These are phyloP conservation scores for Caenorhabditis afra DNA, from an alignment of 2,888 invertebrate genomes.

Conservation along the genomic window DNA sequence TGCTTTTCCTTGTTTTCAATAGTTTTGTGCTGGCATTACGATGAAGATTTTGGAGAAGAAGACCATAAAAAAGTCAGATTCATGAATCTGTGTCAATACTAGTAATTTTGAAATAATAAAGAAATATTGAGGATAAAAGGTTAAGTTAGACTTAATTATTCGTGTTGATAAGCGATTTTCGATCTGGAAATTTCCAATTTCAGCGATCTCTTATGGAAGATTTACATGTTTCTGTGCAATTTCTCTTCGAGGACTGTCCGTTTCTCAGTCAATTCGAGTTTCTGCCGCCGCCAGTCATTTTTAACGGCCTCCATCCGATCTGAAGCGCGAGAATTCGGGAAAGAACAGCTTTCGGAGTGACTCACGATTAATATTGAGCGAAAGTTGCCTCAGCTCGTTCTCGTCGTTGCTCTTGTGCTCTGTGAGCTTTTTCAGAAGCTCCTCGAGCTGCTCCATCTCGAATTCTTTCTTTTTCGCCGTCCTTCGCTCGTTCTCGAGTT, in stretches of 20 bases:
- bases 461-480: neutral
- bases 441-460: conserved; percentile 19
- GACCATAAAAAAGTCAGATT: too few relatives aligned
- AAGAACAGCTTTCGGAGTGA: neutral
- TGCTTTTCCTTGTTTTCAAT: neutral
- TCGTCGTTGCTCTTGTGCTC: neutral
- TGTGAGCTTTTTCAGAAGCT: neutral
- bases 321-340: neutral
- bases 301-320: conserved; percentile 2
- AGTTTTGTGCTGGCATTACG: neutral
- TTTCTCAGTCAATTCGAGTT: neutral
- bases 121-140: too few relatives aligned
- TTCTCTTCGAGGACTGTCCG: neutral
- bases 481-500: neutral
- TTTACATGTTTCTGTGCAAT: neutral
- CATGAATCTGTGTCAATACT: too few relatives aligned
- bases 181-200: neutral
- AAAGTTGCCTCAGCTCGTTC: neutral
- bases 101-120: neutral
- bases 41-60: too few relatives aligned
- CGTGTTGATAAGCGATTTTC: neutral
- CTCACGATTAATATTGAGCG: conserved; percentile 9
- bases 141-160: too few relatives aligned
- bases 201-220: neutral
- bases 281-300: neutral